These are phyloP conservation scores for Aphis gossypii DNA, from an alignment of 1,140 invertebrate genomes.

Conservation along the genomic window DNA sequence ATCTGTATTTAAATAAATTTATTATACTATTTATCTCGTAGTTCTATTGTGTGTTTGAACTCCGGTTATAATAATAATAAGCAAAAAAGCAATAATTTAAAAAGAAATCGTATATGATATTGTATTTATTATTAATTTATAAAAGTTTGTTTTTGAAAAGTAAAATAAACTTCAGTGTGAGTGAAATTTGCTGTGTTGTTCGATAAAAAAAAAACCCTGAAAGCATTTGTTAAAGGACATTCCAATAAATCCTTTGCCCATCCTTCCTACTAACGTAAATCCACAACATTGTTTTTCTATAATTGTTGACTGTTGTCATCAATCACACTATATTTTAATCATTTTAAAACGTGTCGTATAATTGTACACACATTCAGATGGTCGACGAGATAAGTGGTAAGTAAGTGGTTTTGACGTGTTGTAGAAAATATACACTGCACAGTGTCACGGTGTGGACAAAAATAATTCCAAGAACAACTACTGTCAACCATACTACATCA, in stretches of 20 bases:
- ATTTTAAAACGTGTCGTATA: neutral
- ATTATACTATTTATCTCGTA: slow-evolving; percentile 37
- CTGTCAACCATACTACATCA: neutral
- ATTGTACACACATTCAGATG: neutral
- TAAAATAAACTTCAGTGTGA: slow-evolving; percentile 53
- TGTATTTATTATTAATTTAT: slow-evolving; percentile 49
- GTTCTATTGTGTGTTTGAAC: slow-evolving; percentile 43
- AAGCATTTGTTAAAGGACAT: neutral
- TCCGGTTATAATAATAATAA: slow-evolving; percentile 22
- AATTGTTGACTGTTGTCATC: neutral
- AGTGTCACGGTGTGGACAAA: neutral
- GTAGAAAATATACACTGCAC: neutral
- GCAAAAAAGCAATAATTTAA: slow-evolving; percentile 56
- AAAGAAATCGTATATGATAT: slow-evolving; percentile 25
- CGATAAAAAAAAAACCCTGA: neutral
- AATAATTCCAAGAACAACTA: slow-evolving; percentile 22
- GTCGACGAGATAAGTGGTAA: neutral
- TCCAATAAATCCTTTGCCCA: neutral
- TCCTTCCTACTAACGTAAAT: neutral
- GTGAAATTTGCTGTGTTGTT: neutral
- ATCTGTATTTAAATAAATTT: neutral
- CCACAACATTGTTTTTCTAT: neutral
- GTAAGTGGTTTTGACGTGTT: neutral
- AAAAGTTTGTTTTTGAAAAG: slow-evolving; percentile 51
- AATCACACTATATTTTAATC: neutral